These are phyloP conservation scores for Coccyzus lansbergi DNA, from an alignment of 2,797 vertebrate genomes.

Conservation along the genomic window DNA sequence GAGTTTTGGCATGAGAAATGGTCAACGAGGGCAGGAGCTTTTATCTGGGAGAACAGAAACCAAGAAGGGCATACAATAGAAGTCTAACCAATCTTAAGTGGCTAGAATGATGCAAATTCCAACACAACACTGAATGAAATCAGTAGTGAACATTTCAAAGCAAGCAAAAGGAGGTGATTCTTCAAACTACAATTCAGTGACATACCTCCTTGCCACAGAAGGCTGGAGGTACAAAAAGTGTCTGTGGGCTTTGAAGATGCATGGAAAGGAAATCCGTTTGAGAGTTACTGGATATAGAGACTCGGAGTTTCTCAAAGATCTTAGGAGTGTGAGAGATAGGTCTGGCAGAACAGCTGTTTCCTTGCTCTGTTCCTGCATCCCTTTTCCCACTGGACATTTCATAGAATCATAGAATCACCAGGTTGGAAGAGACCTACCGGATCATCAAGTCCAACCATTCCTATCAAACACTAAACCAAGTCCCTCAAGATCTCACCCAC, in stretches of 20 bases:
- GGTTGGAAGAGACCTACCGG: no score
- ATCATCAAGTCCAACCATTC: no score
- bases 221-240: fast-evolving
- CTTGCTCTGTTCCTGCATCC: background rate
- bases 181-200: background rate
- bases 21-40: background rate
- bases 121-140: background rate
- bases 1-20: background rate
- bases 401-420: no score
- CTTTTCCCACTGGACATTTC: background rate
- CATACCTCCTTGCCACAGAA: background rate
- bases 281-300: background rate
- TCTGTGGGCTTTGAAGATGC: background rate
- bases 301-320: background rate
- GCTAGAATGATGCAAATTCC: background rate
- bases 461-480: no score
- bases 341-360: background rate
- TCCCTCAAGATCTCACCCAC: no score
- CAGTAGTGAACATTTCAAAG: background rate
- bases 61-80: background rate
- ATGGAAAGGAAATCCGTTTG: background rate
- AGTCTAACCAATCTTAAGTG: background rate
- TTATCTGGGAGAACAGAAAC: background rate
- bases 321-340: background rate
- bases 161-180: background rate